These are phyloP conservation scores for Neoaliturus tenellus DNA, from an alignment of 2,888 invertebrate genomes.

Conservation along the genomic window DNA sequence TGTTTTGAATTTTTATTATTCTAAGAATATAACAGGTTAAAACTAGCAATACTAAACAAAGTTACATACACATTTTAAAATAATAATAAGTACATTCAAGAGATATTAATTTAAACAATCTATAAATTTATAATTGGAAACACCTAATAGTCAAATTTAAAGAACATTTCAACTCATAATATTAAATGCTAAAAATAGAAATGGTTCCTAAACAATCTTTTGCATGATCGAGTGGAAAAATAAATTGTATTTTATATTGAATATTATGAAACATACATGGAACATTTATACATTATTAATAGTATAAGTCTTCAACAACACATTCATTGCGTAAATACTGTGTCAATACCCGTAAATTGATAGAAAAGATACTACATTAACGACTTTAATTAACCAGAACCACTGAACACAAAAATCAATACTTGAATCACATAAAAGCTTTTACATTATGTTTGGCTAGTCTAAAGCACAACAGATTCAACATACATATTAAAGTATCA, in stretches of 20 bases:
- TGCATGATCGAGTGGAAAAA: not conserved
- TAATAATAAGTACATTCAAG: too few species aligned
- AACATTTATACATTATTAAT: not conserved
- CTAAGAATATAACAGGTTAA: too few species aligned
- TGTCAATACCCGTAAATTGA: constrained; percentile 4
- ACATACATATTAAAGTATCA: not conserved
- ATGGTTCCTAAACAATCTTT: too few species aligned
- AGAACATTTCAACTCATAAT: too few species aligned
- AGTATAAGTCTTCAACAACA: not conserved
- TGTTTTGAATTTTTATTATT: too few species aligned
- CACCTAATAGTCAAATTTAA: too few species aligned
- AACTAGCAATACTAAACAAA: too few species aligned
- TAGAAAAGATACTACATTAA: not conserved
- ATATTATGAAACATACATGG: not conserved
- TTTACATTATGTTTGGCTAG: not conserved
- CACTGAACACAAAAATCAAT: not conserved
- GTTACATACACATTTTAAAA: too few species aligned
- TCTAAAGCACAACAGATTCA: not conserved
- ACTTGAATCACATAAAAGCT: constrained; percentile 2
- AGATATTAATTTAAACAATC: too few species aligned
- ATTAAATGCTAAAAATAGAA: too few species aligned
- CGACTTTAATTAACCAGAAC: constrained; percentile 3
- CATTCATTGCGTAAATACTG: not conserved
- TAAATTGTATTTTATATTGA: not conserved
- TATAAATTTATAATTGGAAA: too few species aligned